These are phyloP conservation scores for Sminthurides aquaticus DNA, from an alignment of 2,888 invertebrate genomes.

Conservation along the genomic window DNA sequence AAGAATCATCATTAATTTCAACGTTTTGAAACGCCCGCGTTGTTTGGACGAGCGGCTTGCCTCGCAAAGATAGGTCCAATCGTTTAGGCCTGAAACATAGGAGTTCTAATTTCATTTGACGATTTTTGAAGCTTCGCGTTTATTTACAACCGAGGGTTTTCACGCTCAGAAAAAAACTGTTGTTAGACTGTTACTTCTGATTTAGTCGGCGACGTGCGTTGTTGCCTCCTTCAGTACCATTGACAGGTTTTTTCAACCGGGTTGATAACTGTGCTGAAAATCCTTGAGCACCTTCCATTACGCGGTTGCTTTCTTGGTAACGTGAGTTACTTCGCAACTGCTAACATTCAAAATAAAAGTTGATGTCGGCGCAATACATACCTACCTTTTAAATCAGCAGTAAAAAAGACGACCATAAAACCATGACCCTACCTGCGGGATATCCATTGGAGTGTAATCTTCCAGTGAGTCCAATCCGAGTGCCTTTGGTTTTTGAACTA, in stretches of 20 bases:
- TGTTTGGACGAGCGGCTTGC: slow-evolving; percentile 9
- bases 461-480: not conserved
- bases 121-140: too few relatives aligned
- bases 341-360: too few relatives aligned
- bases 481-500: not conserved
- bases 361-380: too few relatives aligned
- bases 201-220: not conserved
- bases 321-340: too few relatives aligned
- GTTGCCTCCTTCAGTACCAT: not conserved
- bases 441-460: not conserved
- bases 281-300: not conserved
- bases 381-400: too few relatives aligned
- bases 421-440: not conserved
- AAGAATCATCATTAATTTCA: not conserved
- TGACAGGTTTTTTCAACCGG: not conserved
- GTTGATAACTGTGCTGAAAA: not conserved
- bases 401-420: not conserved
- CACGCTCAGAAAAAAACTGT: too few relatives aligned
- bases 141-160: too few relatives aligned
- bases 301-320: too few relatives aligned
- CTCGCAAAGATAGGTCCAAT: not conserved
- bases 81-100: not conserved
- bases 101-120: not conserved
- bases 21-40: not conserved
- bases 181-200: too few relatives aligned